phyloP scores from a whole-genome alignment of 2,113 vertebrate species.

The Neopipo cinnamomea region DNA sequence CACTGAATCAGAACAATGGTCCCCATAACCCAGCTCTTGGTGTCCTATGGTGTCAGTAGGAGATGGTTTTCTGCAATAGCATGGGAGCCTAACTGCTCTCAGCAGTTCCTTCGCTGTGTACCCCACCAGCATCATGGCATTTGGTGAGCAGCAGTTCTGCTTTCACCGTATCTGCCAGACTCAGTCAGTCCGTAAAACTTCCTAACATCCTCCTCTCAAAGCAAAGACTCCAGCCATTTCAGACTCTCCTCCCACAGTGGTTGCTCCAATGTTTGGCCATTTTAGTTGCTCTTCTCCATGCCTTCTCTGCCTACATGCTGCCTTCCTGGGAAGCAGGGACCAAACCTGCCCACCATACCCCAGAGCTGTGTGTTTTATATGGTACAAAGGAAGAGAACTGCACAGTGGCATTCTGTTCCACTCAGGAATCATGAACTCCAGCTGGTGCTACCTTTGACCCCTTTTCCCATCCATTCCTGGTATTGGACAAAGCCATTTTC shows the following conservation, averaged over 20 bases:
- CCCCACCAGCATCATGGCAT: background rate
- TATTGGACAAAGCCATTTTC: constrained; percentile 23
- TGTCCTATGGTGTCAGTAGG: background rate
- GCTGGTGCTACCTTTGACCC: accelerated
- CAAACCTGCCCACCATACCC: background rate
- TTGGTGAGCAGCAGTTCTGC: background rate
- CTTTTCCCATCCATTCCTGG: background rate
- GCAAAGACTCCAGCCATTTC: background rate
- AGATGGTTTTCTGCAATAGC: background rate
- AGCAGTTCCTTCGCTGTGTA: background rate
- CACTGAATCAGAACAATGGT: background rate
- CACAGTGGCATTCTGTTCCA: background rate
- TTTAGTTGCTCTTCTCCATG: background rate
- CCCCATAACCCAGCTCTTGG: background rate
- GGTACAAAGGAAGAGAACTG: background rate
- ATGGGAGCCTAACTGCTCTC: background rate
- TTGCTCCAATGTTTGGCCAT: background rate
- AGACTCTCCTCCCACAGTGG: background rate
- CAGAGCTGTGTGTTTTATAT: background rate
- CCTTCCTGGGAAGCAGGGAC: background rate
- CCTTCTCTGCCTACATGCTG: background rate
- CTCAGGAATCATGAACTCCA: background rate
- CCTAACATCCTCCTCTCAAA: background rate
- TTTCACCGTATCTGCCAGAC: background rate
- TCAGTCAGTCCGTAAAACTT: background rate